Evolutionary conservation across 2,888 invertebrate genomes (phyloP).

Genomic region (Ophonus ardosiacus): DNA sequence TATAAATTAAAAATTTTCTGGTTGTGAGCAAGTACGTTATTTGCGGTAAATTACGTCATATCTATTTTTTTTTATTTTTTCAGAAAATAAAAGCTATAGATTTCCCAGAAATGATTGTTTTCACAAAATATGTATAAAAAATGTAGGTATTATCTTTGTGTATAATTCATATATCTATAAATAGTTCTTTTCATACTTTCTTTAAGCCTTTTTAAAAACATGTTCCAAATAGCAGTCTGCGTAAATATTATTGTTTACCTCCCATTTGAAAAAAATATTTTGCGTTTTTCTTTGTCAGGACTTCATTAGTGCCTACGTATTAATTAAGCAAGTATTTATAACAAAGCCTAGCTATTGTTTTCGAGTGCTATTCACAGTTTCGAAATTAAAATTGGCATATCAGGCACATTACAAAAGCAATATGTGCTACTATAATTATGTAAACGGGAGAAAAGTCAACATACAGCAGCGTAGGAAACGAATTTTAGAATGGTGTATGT

Average conservation of each 20-base stretch:
- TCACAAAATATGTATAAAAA: too few species aligned
- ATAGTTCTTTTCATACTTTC: too few species aligned
- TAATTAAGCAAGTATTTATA: not conserved
- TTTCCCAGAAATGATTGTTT: too few species aligned
- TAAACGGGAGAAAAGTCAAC: not conserved
- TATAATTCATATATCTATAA: too few species aligned
- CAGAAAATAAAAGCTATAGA: too few species aligned
- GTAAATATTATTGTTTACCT: not conserved
- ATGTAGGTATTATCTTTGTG: too few species aligned
- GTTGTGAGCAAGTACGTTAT: not conserved
- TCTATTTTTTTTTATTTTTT: too few species aligned
- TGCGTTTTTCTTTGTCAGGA: not conserved
- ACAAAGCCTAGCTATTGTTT: not conserved
- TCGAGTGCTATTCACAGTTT: not conserved
- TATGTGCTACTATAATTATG: constrained; percentile 4
- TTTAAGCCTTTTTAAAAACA: not conserved
- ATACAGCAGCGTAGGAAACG: not conserved
- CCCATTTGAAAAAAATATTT: not conserved
- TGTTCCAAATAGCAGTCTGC: not conserved
- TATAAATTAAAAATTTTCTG: not conserved
- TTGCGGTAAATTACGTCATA: too few species aligned
- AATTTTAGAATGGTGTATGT: not conserved
- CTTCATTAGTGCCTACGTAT: not conserved
- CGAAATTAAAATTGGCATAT: constrained; percentile 21
- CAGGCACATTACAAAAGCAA: not conserved